Conservation (phyloP, 1,140 invertebrate genomes). For the Drosophila albomicans region DNA sequence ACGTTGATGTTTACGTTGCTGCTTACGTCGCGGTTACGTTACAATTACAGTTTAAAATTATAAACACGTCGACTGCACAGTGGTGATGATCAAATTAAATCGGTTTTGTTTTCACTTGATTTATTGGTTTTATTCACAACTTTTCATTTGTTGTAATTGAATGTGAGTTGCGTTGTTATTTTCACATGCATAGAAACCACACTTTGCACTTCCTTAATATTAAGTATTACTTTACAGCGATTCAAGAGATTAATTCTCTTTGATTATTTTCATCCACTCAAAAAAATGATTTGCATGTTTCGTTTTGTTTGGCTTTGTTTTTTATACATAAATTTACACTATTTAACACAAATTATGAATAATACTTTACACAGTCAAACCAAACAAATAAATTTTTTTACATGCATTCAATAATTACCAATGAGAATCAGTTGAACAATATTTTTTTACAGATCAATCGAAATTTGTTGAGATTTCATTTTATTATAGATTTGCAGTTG, state of each 20-base stretch:
- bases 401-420: conserved; percentile 59
- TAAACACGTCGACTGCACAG: conserved; percentile 30
- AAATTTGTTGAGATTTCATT: conserved; percentile 56
- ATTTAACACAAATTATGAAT: conserved; percentile 77
- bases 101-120: conserved; percentile 4
- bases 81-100: conserved; percentile 15
- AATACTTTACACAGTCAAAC: conserved; percentile 77
- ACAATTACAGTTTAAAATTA: conserved; percentile 28
- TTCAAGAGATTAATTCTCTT: conserved; percentile 51
- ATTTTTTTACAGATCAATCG: conserved; percentile 63
- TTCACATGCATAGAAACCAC: conserved; percentile 60
- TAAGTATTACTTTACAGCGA: conserved; percentile 66
- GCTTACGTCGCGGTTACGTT: conserved; percentile 25
- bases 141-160: conserved; percentile 1
- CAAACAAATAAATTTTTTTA: conserved; percentile 55
- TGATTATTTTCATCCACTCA: conserved; percentile 47
- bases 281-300: conserved; percentile 56
- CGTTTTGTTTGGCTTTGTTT: conserved; percentile 50
- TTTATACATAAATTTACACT: conserved; percentile 79
- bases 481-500: conserved; percentile 28
- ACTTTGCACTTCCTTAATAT: conserved; percentile 63
- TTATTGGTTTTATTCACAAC: conserved; percentile 32
- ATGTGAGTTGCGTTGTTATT: conserved; percentile 32
- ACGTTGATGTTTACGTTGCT: conserved; percentile 21
- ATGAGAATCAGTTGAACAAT: conserved; percentile 66